A percentile compares a stretch with the other conserved stretches of the same genome.
Evolutionary conservation across 2,888 invertebrate genomes (phyloP).

Genomic region (Melipona bicolor): DNA sequence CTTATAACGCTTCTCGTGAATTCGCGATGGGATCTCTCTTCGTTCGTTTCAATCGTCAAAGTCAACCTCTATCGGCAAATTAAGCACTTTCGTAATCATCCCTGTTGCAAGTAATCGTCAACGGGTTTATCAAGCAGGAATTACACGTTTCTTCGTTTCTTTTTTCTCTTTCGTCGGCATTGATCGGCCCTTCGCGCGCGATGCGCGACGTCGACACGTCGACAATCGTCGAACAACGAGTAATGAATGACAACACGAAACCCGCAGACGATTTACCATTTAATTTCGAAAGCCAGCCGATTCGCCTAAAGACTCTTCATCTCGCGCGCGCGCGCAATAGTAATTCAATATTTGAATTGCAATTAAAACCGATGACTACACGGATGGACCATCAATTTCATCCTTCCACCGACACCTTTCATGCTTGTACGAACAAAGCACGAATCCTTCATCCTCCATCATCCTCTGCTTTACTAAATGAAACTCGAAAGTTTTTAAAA

Average conservation of each 20-base stretch:
- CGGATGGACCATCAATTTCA: slow-evolving; percentile 27
- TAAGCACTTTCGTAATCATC: background rate
- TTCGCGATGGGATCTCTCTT: too few species aligned
- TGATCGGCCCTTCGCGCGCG: slow-evolving; percentile 10
- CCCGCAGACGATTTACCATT: slow-evolving; percentile 31
- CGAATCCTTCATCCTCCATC: background rate
- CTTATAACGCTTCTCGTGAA: too few species aligned
- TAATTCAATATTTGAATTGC: slow-evolving; percentile 55
- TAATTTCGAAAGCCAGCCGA: slow-evolving; percentile 22
- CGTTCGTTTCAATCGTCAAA: background rate
- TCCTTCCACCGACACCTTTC: slow-evolving; percentile 24
- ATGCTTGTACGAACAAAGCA: background rate
- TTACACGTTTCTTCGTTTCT: background rate
- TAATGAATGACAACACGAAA: slow-evolving; percentile 33
- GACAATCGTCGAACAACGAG: slow-evolving; percentile 37
- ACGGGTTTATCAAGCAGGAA: slow-evolving; percentile 23
- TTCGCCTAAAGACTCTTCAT: slow-evolving; percentile 9
- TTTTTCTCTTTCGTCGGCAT: background rate
- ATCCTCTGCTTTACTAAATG: background rate
- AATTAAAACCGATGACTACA: slow-evolving; percentile 54
- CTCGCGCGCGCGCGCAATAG: slow-evolving; percentile 1
- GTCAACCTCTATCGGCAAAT: background rate
- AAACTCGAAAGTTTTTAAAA: background rate
- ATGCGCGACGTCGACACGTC: slow-evolving; percentile 2
- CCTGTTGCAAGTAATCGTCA: slow-evolving; percentile 9